These are phyloP conservation scores for Amphimedon queenslandica DNA, from an alignment of 37 sponge, comb jelly and placozoan genomes.

Conservation along the genomic window DNA sequence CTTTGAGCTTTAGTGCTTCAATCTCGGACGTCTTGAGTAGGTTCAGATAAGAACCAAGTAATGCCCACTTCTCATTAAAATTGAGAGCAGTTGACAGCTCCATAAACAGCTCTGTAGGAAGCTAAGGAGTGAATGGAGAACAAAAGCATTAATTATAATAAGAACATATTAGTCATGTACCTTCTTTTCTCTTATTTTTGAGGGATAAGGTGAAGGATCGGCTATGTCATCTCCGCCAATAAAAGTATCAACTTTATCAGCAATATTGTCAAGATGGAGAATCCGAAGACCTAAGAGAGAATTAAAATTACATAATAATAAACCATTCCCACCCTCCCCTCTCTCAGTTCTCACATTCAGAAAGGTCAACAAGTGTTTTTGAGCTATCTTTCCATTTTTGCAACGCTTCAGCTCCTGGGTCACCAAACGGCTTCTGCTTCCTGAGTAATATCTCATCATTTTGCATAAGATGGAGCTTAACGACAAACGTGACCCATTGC, in stretches of 20 bases:
- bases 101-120: not conserved
- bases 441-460: conserved; percentile 21
- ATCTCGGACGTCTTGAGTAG: not conserved
- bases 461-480: conserved; percentile 23
- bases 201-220: not conserved
- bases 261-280: not conserved
- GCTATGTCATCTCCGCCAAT: not conserved
- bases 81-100: not conserved
- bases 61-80: conserved; percentile 3
- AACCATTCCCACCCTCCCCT: not conserved
- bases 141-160: not conserved
- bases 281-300: not conserved
- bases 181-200: not conserved
- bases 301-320: not conserved
- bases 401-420: conserved; percentile 23
- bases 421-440: conserved; percentile 6
- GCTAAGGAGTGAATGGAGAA: not conserved
- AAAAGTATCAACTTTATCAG: not conserved
- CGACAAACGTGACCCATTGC: conserved; percentile 28
- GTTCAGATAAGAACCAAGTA: not conserved
- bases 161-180: not conserved
- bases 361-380: not conserved
- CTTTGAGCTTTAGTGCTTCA: not conserved
- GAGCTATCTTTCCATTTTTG: conserved; percentile 38
- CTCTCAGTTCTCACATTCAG: not conserved